phyloP scores from a whole-genome alignment of 2,797 vertebrate species.

The Anisognathus igniventris region DNA sequence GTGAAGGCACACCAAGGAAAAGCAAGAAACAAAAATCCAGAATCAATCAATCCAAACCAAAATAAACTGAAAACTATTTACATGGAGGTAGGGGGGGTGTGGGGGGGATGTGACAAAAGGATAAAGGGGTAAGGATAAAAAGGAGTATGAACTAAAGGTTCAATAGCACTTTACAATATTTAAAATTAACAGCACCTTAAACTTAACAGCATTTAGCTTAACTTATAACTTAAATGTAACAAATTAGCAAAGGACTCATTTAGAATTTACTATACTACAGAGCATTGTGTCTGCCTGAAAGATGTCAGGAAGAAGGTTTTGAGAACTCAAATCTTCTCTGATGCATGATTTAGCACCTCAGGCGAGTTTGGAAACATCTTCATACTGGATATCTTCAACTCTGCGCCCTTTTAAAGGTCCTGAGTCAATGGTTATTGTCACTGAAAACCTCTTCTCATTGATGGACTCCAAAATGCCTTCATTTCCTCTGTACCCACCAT shows the following conservation, averaged over 20 bases:
- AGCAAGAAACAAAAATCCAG: not conserved
- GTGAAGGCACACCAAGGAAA: not conserved
- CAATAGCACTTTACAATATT: not conserved
- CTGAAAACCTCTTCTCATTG: conserved; percentile 88
- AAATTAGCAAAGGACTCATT: not conserved
- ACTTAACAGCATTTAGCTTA: not conserved
- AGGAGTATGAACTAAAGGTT: not conserved
- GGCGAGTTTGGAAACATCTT: not conserved
- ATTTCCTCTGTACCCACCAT: conserved; percentile 84
- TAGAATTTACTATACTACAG: not conserved
- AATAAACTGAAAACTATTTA: not conserved
- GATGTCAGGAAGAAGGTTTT: not conserved
- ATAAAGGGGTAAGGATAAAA: not conserved
- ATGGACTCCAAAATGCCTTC: conserved; percentile 89
- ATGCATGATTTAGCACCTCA: not conserved
- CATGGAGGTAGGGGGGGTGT: not conserved
- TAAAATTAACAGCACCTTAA: not conserved
- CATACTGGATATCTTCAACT: not conserved
- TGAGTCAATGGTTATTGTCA: conserved; percentile 84
- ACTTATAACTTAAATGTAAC: not conserved
- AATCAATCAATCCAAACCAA: not conserved
- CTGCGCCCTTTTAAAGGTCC: conserved; percentile 8
- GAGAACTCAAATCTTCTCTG: not conserved
- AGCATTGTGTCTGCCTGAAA: not conserved
- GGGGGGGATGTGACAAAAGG: not conserved